Base-by-base conservation (phyloP, 1,140 invertebrate species). In the Rhagoletis pomonella region DNA sequence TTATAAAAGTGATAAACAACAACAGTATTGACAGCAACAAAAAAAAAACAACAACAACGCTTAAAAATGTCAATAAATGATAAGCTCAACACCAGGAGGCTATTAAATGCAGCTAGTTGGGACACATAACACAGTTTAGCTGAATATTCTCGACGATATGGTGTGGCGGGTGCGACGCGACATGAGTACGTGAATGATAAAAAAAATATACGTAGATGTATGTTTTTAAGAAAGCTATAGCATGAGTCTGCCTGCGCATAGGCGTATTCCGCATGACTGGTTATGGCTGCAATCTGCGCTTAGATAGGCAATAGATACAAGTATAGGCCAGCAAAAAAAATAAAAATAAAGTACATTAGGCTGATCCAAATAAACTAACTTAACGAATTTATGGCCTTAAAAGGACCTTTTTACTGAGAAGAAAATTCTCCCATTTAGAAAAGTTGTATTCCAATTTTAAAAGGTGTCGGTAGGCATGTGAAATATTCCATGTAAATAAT, bases 1-100 rank as follows among this genome's bases (percentile, higher is more conserved):
- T 73, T 73, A 73, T 73, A 73, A 73, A 73, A 5, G 42, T 73
- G 42, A 73, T 73, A 47, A 73, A 73, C 67, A 73, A 73, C 67
- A 42, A 47, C 44, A 73, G 44, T 4, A 4, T 14, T n/a, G 17
- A 14, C 17, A 62, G 1, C 29, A 29, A 29, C 29, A 29, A 29
- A 29, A 29, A 29, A 29, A 29, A 29, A 29, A 29, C 29, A 29
- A 62, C 39, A 73, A 47, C 42, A 73, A 73, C 39, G 4, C 2
- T 29, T 42, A 14, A 69, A 42, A 73, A 10, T 42, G 12, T 42
- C 67, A 47, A 73, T 73, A 73, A 73, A 73, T 73, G 67, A 73
- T 73, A 73, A 73, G 67, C 67, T 73, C 44, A 73, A 10, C 29
- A 29, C 29, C 29, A 29, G 29, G 29, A 29, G 29, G 29, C 29